Percentiles rank a stretch among this genome's conserved stretches.
phyloP scores from a whole-genome alignment of 2,797 vertebrate genomes.

The Hemibagrus guttatus region DNA sequence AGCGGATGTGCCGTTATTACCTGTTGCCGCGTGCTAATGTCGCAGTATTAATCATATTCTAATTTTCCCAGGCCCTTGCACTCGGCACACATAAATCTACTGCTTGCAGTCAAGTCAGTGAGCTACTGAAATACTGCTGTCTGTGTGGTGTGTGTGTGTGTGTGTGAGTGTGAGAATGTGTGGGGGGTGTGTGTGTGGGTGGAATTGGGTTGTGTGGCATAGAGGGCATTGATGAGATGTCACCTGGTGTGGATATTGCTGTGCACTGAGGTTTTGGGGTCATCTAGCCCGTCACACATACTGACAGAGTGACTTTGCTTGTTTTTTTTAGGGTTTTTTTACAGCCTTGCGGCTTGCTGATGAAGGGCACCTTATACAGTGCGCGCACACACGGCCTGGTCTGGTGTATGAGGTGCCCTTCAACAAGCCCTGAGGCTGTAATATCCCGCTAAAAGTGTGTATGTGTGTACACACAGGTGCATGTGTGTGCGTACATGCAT shows the following conservation, averaged over 20 bases:
- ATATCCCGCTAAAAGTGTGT: not conserved
- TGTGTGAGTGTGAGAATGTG: conserved; percentile 23
- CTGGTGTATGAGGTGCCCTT: conserved; percentile 17
- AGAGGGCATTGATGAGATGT: conserved; percentile 46
- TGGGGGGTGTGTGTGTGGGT: not conserved
- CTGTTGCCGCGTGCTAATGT: conserved; percentile 80
- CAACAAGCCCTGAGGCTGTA: conserved; percentile 3
- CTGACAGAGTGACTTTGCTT: conserved; percentile 23
- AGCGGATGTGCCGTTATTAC: conserved; percentile 77
- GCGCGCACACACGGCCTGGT: not conserved
- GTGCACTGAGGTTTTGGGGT: conserved; percentile 23
- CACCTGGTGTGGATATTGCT: conserved; percentile 29
- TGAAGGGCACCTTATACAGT: conserved; percentile 22
- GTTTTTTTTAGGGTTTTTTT: not conserved
- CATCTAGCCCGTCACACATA: conserved; percentile 1
- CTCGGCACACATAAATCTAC: conserved; percentile 68
- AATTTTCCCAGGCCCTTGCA: conserved; percentile 70
- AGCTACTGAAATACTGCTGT: conserved; percentile 58
- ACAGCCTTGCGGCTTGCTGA: conserved; percentile 8
- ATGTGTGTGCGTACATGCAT: no score
- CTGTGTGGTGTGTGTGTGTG: conserved; percentile 8
- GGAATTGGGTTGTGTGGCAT: conserved; percentile 23
- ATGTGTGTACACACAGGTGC: not conserved
- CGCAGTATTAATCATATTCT: conserved; percentile 83
- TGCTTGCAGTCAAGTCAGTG: conserved; percentile 67